Conservation (phyloP, 2,888 invertebrate genomes). For the Fragum whitleyi region DNA sequence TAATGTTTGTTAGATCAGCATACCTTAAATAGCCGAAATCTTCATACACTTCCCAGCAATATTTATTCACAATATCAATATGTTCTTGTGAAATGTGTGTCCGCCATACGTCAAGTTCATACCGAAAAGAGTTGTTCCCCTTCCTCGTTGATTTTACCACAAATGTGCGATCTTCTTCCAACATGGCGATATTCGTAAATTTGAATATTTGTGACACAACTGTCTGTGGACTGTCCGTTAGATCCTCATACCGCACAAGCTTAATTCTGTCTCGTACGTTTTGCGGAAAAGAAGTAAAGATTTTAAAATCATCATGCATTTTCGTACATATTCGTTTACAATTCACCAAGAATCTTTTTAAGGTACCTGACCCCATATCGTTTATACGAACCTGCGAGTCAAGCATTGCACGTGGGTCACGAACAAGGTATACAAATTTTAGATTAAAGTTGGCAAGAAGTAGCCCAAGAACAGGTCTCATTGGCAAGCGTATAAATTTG, state of each 20-base stretch:
- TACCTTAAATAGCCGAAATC: conserved; percentile 33
- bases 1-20: conserved; percentile 29
- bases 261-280: conserved; percentile 26
- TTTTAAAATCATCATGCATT: conserved; percentile 32
- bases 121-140: not conserved
- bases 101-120: not conserved
- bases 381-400: conserved; percentile 57
- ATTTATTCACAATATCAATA: too few relatives aligned
- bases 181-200: conserved; percentile 36
- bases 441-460: conserved; percentile 27
- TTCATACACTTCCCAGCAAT: not conserved
- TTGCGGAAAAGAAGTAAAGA: conserved; percentile 30
- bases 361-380: conserved; percentile 34
- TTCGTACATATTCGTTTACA: conserved; percentile 41
- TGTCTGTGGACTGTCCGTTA: conserved; percentile 24
- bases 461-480: conserved; percentile 37
- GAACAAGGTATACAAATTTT: conserved; percentile 51
- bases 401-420: conserved; percentile 63
- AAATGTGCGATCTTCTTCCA: conserved; percentile 14
- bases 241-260: conserved; percentile 50
- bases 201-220: conserved; percentile 27
- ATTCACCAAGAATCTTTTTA: conserved; percentile 9
- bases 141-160: conserved; percentile 26
- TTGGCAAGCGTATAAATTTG: conserved; percentile 56
- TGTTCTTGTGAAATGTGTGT: too few relatives aligned